Evolutionary conservation across 1,140 invertebrate species (phyloP), one percentile per base, ranked within the genome.

Genomic region (Pollicipes pollicipes): DNA sequence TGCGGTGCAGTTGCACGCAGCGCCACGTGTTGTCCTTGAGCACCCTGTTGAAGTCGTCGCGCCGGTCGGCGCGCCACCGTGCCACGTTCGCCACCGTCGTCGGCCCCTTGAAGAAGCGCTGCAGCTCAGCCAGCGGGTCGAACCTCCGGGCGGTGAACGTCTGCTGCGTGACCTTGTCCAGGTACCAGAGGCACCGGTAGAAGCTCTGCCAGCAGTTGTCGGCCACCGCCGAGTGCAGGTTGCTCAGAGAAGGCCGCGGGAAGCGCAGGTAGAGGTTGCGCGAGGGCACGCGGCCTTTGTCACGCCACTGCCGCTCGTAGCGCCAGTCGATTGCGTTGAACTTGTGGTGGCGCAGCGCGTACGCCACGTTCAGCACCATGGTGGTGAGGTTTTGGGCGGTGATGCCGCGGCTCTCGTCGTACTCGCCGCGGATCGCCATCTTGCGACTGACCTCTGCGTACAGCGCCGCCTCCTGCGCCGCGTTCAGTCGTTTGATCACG

Each of bases 301-400:
- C 64, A n/a, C n/a, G 3, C n/a, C n/a, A 66, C 8, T 66, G 64
- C 3, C 64, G 64, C 8, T 66, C 27, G 70, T 76, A 82, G 72
- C 85, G 78, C 69, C 81, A 79, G 78, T 87, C 85, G 76, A 82
- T 86, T 73, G 85, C 85, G 68, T 82, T 83, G 73, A 86, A 87
- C 78, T 87, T 87, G 73, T 85, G 82, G 28, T 81, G 78, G 68
- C 85, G 78, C 66, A 87, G 77, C 74, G 83, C 85, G 77, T 84
- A 86, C 4, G 83, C 85, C 28, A 86, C 81, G 72, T 86, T 29
- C 17, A 66, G 10, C 28, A 66, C 27, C 27, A 29, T 29, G 6
- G 10, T 3, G 64, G 27, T 29, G 64, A 66, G 27, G 64, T 29
- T 29, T 1, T 27, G 24, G 64, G 64, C 64, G n/a, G 64, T 66